These are phyloP conservation scores for Scomberomorus guttatus DNA, from an alignment of 2,797 vertebrate species.

Conservation along the genomic window DNA sequence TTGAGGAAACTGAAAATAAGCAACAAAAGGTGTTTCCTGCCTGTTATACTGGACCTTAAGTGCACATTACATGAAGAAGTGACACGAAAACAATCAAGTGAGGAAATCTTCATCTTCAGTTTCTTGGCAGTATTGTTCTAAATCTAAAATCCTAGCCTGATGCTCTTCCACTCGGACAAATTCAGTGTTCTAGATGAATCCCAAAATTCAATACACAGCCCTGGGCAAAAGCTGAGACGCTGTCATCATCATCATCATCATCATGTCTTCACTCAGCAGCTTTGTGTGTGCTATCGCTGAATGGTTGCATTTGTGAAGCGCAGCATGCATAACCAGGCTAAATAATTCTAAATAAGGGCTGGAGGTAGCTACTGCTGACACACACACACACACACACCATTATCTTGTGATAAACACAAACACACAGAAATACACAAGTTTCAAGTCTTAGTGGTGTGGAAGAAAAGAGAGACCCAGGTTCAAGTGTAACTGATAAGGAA, in stretches of 20 bases:
- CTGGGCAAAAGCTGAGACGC: not conserved
- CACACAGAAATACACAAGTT: not conserved
- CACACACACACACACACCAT: not conserved
- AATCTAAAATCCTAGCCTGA: not conserved
- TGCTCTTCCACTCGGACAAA: not conserved
- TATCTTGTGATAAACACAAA: not conserved
- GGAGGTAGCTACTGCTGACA: conserved; percentile 46
- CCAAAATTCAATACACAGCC: not conserved
- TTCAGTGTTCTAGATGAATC: not conserved
- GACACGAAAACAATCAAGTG: no score
- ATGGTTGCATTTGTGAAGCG: conserved; percentile 28
- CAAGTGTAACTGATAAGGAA: not conserved
- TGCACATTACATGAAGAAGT: no score
- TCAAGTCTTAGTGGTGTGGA: not conserved
- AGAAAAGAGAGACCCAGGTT: not conserved
- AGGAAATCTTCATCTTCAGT: no score
- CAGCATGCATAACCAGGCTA: conserved; percentile 26
- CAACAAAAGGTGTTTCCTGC: no score
- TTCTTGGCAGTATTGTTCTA: no score
- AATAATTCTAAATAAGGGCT: conserved; percentile 56
- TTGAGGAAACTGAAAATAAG: no score
- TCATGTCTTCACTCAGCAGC: conserved; percentile 19
- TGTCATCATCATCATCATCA: not conserved
- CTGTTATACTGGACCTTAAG: no score
- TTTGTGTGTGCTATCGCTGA: conserved; percentile 37